These are phyloP conservation scores for Brachyptera risi DNA, from an alignment of 2,888 invertebrate species.

Conservation along the genomic window DNA sequence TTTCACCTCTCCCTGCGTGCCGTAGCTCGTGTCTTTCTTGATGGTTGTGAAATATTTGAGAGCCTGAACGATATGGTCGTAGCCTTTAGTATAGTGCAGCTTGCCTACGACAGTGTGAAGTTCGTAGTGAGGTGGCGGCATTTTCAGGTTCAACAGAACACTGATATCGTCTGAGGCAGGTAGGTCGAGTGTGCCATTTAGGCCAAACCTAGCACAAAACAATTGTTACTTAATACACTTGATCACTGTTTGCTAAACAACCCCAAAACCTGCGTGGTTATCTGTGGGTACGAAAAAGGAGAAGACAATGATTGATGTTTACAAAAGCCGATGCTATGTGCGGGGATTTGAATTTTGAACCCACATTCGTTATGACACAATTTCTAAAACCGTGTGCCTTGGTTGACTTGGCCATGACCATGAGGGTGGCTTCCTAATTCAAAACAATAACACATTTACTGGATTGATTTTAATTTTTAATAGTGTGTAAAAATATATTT, in stretches of 20 bases:
- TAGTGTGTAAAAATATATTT: no score
- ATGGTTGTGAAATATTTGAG: slow-evolving; percentile 33
- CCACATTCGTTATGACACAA: no score
- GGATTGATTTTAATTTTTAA: no score
- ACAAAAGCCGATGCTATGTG: background rate
- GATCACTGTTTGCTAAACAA: no score
- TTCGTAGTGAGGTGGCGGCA: slow-evolving; percentile 62
- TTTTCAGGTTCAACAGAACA: slow-evolving; percentile 51
- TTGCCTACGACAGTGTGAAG: slow-evolving; percentile 49
- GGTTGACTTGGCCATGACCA: no score
- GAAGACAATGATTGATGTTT: background rate
- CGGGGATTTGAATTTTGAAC: no score
- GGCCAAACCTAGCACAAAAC: slow-evolving; percentile 46
- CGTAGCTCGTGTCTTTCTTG: slow-evolving; percentile 22
- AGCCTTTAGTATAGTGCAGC: slow-evolving; percentile 34
- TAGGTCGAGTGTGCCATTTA: slow-evolving; percentile 54
- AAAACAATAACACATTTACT: no score
- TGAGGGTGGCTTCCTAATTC: no score
- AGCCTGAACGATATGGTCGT: slow-evolving; percentile 31
- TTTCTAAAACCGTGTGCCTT: no score
- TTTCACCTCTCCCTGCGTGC: slow-evolving; percentile 20
- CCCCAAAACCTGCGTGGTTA: background rate
- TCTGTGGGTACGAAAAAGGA: background rate
- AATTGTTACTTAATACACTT: no score
- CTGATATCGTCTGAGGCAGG: slow-evolving; percentile 49